Evolutionary conservation across 1,140 invertebrate genomes (phyloP), one percentile per base, ranked within the genome.

Genomic region (Sycobia sp.): DNA sequence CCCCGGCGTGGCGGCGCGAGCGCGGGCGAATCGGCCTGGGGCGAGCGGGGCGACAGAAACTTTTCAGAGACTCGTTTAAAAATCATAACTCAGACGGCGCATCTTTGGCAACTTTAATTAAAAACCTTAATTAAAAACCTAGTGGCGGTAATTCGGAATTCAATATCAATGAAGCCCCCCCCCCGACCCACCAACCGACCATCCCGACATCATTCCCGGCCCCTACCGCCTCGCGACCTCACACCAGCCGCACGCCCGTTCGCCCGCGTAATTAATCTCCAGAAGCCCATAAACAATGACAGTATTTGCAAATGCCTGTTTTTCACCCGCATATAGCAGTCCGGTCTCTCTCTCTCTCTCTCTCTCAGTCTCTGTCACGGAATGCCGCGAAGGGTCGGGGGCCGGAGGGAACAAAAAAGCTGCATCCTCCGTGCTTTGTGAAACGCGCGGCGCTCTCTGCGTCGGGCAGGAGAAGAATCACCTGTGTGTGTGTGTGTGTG

Each of bases 241-340:
- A n/a, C 38, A 4, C 1, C 11, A 1, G 2, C 10, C 4, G n/a
- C 8, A 9, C 3, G 38, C 2, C 18, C 10, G 7, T 11, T 25
- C 34, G n/a, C 4, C 57, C 23, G 16, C 41, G 16, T 32, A 60
- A 60, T 51, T 60, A 50, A 43, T 60, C 25, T 60, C 16, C 36
- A 41, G 25, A 13, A 43, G 25, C 23, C 16, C 25, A 16, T 44
- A 56, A 56, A 44, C 54, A 56, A 44, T 53, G 16, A 20, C 22
- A 53, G 3, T 39, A 14, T 39, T 53, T 25, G 22, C 50, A 39
- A 53, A 39, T 51, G 27, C 16, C 22, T 38, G 20, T 38, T 58
- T 36, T 58, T 25, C 13, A 13, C 55, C 1, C 4, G n/a, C 10
- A 14, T 2, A 9, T 22, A 4, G 7, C n/a, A 18, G 11, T 8